Percentiles rank a stretch among this genome's conserved stretches.
Evolutionary conservation across 2,797 vertebrate species (phyloP).

Genomic region (Sorex maritimensis): DNA sequence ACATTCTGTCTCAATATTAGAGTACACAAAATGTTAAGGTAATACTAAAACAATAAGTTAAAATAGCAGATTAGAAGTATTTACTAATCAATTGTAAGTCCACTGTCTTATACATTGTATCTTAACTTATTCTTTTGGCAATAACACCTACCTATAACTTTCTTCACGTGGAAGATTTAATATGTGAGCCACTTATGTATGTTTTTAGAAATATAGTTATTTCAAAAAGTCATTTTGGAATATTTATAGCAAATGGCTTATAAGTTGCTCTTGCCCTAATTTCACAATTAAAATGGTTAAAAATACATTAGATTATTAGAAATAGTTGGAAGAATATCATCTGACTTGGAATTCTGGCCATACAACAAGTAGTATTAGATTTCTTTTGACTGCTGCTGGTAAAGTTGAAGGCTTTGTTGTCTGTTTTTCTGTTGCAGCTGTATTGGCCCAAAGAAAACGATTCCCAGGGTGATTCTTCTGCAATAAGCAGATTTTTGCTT

Average conservation of each 20-base stretch:
- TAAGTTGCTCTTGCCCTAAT: constrained; percentile 43
- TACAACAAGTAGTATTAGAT: not conserved
- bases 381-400: not conserved
- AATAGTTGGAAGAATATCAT: constrained; percentile 22
- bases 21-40: constrained; percentile 9
- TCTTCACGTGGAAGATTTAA: not conserved
- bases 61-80: not conserved
- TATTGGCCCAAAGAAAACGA: not conserved
- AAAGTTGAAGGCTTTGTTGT: not conserved
- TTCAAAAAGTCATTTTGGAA: constrained; percentile 31
- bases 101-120: not conserved
- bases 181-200: not conserved
- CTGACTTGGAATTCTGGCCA: not conserved
- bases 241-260: not conserved
- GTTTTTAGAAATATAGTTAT: not conserved
- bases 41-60: not conserved
- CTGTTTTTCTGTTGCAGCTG: not conserved
- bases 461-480: not conserved
- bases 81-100: not conserved
- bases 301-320: constrained; percentile 35
- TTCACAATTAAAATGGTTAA: constrained; percentile 18
- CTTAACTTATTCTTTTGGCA: not conserved
- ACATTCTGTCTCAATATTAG: constrained; percentile 30
- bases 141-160: not conserved
- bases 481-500: not conserved